A percentile compares a stretch with the other conserved stretches of the same genome.
phyloP scores from a whole-genome alignment of 2,113 vertebrate species.

The Sapajus apella region DNA sequence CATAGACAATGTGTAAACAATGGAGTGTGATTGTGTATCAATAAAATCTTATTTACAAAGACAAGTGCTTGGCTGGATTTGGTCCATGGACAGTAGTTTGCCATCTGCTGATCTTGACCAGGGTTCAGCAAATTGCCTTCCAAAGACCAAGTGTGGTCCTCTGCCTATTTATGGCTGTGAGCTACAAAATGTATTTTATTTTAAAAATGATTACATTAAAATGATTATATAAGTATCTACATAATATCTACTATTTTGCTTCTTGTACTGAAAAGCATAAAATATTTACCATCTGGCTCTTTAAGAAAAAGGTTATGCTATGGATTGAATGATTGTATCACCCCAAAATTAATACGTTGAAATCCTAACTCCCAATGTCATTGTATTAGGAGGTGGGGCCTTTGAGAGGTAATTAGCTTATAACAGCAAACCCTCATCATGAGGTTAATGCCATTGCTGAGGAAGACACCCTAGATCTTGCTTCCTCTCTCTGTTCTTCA shows the following conservation, averaged over 20 bases:
- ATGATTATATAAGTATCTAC: background rate
- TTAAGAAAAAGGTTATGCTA: background rate
- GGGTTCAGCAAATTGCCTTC: background rate
- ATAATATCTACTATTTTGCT: background rate
- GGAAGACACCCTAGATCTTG: background rate
- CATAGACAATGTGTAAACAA: background rate
- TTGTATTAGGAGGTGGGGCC: background rate
- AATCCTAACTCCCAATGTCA: background rate
- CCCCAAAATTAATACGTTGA: background rate
- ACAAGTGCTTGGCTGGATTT: background rate
- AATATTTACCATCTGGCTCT: background rate
- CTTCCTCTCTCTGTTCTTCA: background rate
- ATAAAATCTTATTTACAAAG: slow-evolving; percentile 39
- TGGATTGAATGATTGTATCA: background rate
- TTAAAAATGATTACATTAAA: background rate
- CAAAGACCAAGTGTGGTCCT: background rate
- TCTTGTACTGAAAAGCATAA: background rate
- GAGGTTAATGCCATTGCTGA: background rate
- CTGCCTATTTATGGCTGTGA: background rate
- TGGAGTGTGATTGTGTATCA: background rate
- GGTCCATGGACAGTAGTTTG: background rate
- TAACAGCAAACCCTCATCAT: background rate
- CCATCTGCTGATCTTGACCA: background rate
- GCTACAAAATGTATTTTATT: background rate
- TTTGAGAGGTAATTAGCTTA: background rate